A percentile compares a stretch with the other conserved stretches of the same genome.
These are phyloP conservation scores for Macropodus opercularis DNA, from an alignment of 2,797 vertebrate species.

Conservation along the genomic window DNA sequence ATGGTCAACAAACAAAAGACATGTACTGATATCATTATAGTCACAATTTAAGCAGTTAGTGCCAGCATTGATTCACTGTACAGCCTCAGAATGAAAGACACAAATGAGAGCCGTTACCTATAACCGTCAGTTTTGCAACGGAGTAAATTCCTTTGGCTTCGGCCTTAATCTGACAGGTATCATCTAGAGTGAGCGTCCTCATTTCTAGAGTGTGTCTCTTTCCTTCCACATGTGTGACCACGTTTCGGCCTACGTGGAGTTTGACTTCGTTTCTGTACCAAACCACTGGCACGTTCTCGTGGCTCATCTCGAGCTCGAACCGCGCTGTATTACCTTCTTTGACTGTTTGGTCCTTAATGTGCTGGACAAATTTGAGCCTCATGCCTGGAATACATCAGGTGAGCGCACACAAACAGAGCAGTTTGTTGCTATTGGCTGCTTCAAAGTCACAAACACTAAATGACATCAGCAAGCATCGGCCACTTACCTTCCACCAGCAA, in stretches of 20 bases:
- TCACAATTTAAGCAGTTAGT: not conserved
- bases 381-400: conserved; percentile 86
- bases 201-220: conserved; percentile 92
- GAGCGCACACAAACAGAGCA: conserved; percentile 53
- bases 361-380: conserved; percentile 89
- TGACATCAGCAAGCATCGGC: conserved; percentile 24
- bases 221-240: conserved; percentile 89
- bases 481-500: conserved; percentile 93
- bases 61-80: not conserved
- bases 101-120: conserved; percentile 84
- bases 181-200: conserved; percentile 90
- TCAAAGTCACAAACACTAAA: conserved; percentile 36
- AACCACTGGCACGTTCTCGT: conserved; percentile 89
- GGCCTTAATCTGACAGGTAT: conserved; percentile 96
- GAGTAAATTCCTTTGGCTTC: conserved; percentile 89
- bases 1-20: not conserved
- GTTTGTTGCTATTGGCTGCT: conserved; percentile 6
- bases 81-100: not conserved
- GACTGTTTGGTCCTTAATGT: conserved; percentile 90
- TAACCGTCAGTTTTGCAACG: conserved; percentile 89
- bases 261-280: conserved; percentile 98
- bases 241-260: conserved; percentile 91
- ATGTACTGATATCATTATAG: not conserved
- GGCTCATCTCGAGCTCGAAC: conserved; percentile 94
- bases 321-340: conserved; percentile 90